A percentile compares a stretch with the other conserved stretches of the same genome.
phyloP scores from a whole-genome alignment of 2,113 vertebrate genomes.

The Xenopus borealis region DNA sequence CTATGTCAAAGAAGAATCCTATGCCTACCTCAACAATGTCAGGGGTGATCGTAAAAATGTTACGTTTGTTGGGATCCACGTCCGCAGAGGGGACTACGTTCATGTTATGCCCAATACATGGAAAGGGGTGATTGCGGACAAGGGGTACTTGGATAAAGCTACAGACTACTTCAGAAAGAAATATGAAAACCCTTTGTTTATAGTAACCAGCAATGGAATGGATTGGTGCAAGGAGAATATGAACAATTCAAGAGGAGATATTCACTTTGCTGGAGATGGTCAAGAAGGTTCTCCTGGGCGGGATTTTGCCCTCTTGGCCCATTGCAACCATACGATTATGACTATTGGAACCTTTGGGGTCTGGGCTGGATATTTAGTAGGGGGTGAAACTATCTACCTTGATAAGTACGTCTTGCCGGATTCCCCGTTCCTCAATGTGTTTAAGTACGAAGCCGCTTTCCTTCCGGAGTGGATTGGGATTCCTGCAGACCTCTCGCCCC shows the following conservation, averaged over 20 bases:
- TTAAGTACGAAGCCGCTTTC: slow-evolving; percentile 55
- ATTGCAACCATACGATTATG: slow-evolving; percentile 40
- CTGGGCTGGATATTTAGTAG: slow-evolving; percentile 33
- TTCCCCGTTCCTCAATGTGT: slow-evolving; percentile 56
- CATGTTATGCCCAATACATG: slow-evolving; percentile 42
- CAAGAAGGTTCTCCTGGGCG: slow-evolving; percentile 21
- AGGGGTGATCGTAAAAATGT: slow-evolving; percentile 24
- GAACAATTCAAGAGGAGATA: slow-evolving; percentile 10
- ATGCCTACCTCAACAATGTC: slow-evolving; percentile 10
- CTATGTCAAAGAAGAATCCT: slow-evolving; percentile 25
- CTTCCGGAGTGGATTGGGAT: slow-evolving; percentile 62
- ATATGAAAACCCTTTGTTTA: slow-evolving; percentile 35
- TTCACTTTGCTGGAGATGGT: slow-evolving; percentile 38
- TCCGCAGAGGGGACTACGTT: slow-evolving; percentile 43
- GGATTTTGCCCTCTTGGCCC: slow-evolving; percentile 25
- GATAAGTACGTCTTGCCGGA: slow-evolving; percentile 59
- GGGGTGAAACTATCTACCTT: slow-evolving; percentile 50
- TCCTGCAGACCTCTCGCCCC: slow-evolving; percentile 48
- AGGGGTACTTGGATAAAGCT: slow-evolving; percentile 36
- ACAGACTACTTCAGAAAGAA: slow-evolving; percentile 38
- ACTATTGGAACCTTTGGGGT: slow-evolving; percentile 34
- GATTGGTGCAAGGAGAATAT: slow-evolving; percentile 42
- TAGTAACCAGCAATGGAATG: slow-evolving; percentile 43
- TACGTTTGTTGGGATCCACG: slow-evolving; percentile 45
- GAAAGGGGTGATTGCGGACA: slow-evolving; percentile 44